Evolutionary conservation across 1,140 invertebrate genomes (phyloP), one percentile per base, ranked within the genome.

Genomic region (Brachionus plicatilis): DNA sequence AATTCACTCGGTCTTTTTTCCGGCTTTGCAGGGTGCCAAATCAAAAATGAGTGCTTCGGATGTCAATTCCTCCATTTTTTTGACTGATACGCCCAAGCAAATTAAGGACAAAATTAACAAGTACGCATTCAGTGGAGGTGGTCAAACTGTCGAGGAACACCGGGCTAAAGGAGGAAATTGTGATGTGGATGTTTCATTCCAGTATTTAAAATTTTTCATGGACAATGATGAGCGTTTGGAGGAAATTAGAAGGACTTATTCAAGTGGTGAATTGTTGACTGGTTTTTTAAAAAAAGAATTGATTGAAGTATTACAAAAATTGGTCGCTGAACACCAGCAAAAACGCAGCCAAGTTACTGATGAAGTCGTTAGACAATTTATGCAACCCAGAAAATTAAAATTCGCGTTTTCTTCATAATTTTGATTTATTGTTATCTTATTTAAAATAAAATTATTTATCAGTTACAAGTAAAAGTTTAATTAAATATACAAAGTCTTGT

Each of bases 21-120:
- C 97, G 0, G 95, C 97, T 1, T 88, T 99, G 24, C 95, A 98
- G 91, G 97, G 97, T 0, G 94, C 96, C 0, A 94, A 96, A 87
- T 96, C 95, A 24, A 99, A 99, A 91, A 99, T 99, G 97, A 97
- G 95, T 43, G 95, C 96, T 6, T 96, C 95, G 87, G 96, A 98
- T 88, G 90, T 92, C 12, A 98, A 95, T 88, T 94, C 96, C 0
- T 96, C 97, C 0, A 95, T 99, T 85, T 99, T 95, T 88, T 89
- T 99, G 0, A 97, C 93, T 41, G 97, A 99, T 87, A 97, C 95
- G 0, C 90, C 96, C 0, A 97, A 97, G 87, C 95, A 99, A 90
- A 95, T 99, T 78, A 99, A 98, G 89, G 97, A 94, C 88, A 99
- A 95, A 93, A 93, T 96, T 47, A 99, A 99, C 88, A 99, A 98